Evolutionary conservation across 2,888 invertebrate species (phyloP).

Genomic region (Nipponacmea schrenckii): DNA sequence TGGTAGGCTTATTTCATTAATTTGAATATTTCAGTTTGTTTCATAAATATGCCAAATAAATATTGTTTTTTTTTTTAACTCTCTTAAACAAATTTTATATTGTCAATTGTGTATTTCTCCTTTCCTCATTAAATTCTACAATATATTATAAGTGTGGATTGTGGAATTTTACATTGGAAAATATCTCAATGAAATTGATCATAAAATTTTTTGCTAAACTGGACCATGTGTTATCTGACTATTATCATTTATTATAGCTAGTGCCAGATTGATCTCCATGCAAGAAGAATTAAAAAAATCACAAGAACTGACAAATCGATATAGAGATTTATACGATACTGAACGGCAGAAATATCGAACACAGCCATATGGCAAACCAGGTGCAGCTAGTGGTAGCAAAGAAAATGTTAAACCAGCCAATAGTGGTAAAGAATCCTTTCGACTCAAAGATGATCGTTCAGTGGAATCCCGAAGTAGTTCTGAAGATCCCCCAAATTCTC

Average conservation of each 20-base stretch:
- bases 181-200: no score
- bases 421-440: neutral
- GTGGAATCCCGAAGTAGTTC: neutral
- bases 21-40: no score
- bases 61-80: no score
- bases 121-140: no score
- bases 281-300: conserved; percentile 46
- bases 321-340: conserved; percentile 48
- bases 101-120: no score
- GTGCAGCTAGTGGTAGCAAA: conserved; percentile 25
- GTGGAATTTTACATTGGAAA: no score
- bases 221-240: no score
- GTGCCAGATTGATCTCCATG: conserved; percentile 43
- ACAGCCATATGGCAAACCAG: conserved; percentile 32
- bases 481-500: conserved; percentile 25
- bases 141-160: no score
- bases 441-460: conserved; percentile 20
- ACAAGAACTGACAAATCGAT: conserved; percentile 49
- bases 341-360: conserved; percentile 38
- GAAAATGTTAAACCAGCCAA: conserved; percentile 22
- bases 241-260: conserved; percentile 35
- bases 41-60: no score
- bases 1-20: no score
- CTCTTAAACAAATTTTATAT: no score
- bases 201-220: no score